Evolutionary conservation across 2,888 invertebrate species (phyloP), one percentile per base, ranked within the genome.

Genomic region (Clusia tigrina): DNA sequence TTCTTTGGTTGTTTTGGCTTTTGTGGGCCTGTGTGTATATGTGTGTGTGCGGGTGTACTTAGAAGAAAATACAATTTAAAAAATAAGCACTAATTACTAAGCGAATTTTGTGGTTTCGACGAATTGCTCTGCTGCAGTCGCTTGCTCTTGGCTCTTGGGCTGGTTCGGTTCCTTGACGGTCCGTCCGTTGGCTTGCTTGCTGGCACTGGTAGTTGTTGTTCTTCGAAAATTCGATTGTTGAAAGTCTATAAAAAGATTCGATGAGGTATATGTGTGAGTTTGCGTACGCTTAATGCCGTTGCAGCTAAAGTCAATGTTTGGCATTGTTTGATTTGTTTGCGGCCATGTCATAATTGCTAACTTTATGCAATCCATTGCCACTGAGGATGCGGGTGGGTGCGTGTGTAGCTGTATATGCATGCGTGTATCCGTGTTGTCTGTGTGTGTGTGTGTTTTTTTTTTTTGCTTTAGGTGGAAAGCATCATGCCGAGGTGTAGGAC

Each of bases 221-320:
- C 24, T 59, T 73, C 66, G 73, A 71, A 74, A 72, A 71, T 71
- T 69, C 71, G 71, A 68, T 72, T 71, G 68, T 66, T 71, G 68
- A 77, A 77, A 76, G 75, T 76, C 77, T 77, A 77, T 71, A 77
- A 77, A 77, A 77, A 77, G 76, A 77, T 76, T 75, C 68, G 69
- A 75, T 12, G 57, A 69, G 12, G 25, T 24, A 53, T 25, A 24
- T 53, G n/a, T n/a, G 9, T 20, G 9, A 25, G 32, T 53, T 58
- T n/a, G 37, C 42, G 18, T 54, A 37, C 32, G 20, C 54, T 52
- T 22, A 15, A 17, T 37, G 23, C 42, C 12, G 38, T 54, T 53
- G 17, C 10, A 51, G 38, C 24, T 15, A 55, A 60, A 58, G 38
- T 63, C 58, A 63, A 67, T 67, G 64, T 60, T 62, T 63, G 60